Base-by-base conservation (phyloP, 2,888 invertebrate genomes). In the Julus scanicus region DNA sequence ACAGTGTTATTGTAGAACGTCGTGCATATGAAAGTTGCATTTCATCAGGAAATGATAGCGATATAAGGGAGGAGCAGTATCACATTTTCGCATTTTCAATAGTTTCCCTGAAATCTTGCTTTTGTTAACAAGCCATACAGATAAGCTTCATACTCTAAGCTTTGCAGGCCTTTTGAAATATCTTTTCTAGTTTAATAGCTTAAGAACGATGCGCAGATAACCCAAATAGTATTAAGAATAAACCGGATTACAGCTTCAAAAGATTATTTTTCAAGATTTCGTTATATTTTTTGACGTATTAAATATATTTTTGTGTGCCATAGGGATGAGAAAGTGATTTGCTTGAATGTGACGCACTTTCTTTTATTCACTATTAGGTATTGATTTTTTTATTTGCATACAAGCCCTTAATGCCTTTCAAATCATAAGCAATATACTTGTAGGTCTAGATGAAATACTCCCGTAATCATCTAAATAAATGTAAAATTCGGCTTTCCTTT, bases 131-230 rank as follows among this genome's bases (percentile, higher is more conserved):
- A 80, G 80, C 37, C 80, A 80, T 80, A 37, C 80, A 80, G 29
- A 80, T 80, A 80, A 80, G 80, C 80, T 80, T 3, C 29, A 80
- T 80, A 29, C 37, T 37, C 11, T 80, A 37, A 80, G 80, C 80
- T 80, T 3, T 29, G 11, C 6, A 15, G 80, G 13, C 37, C 80
- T 80, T 40, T 85, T 15, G 9, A 85, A 44, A 44, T 6, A 20
- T 44, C 84, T 84, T 84, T 85, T 49, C 20, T 85, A 20, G 40
- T 85, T 85, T 85, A 85, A 85, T 85, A 49, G 17, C 49, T 85
- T 44, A 85, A 40, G 85, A 85, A 85, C 49, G 85, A 85, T 85
- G 85, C 44, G 44, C 85, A 85, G 85, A 85, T 85, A 85, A 85
- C 85, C 85, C 85, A 44, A 85, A 85, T 85, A 85, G 85, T 85